phyloP scores from a whole-genome alignment of 30 jellyfish, hydroid and myxozoan species.

The Sanderia malayensis region DNA sequence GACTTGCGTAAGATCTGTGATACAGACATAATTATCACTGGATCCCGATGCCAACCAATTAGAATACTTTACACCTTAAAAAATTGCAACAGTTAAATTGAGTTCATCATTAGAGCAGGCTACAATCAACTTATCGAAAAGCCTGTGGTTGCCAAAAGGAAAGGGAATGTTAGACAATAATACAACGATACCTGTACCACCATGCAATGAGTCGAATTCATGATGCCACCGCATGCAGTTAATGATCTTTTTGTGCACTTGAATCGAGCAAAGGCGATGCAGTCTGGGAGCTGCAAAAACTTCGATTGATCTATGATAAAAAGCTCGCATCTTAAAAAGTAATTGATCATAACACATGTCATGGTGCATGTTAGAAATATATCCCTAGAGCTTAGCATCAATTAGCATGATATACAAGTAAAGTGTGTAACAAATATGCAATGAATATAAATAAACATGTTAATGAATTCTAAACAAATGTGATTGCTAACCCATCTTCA shows the following conservation, averaged over 20 bases:
- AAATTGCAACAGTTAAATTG: too few relatives aligned
- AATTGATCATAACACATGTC: too few relatives aligned
- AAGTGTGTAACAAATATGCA: too few relatives aligned
- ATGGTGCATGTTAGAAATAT: too few relatives aligned
- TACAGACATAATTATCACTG: constrained; percentile 69
- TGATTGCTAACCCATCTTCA: constrained; percentile 83
- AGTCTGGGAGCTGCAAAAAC: constrained; percentile 55
- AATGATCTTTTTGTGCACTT: constrained; percentile 81
- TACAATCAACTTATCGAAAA: too few relatives aligned
- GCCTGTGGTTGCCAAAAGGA: too few relatives aligned
- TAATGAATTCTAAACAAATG: neutral
- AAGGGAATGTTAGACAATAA: too few relatives aligned
- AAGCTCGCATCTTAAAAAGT: too few relatives aligned
- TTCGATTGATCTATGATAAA: constrained; percentile 72
- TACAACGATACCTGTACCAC: constrained; percentile 40
- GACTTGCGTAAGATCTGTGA: constrained; percentile 49
- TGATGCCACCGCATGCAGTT: constrained; percentile 92
- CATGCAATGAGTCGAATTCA: constrained; percentile 22
- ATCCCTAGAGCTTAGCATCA: too few relatives aligned
- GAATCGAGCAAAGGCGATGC: constrained; percentile 39
- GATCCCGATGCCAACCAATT: constrained; percentile 94
- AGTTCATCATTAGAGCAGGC: too few relatives aligned
- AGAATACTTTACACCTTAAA: constrained; percentile 36
- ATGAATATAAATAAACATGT: neutral
- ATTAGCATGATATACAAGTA: too few relatives aligned